phyloP scores from a whole-genome alignment of 2,888 invertebrate genomes.

The Agrilus cyanescens region DNA sequence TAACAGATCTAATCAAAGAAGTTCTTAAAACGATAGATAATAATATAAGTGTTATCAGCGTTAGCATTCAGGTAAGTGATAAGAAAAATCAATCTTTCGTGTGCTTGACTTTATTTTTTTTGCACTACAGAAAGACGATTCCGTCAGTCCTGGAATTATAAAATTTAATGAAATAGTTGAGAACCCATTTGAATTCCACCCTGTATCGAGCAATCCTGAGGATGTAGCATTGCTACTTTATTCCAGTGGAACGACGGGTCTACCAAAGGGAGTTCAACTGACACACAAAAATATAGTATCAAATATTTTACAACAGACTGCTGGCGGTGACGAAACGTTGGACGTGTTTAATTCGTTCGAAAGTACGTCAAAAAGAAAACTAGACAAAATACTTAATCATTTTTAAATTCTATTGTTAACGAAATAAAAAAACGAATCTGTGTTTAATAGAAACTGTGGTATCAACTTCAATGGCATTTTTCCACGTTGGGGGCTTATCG shows the following conservation, averaged over 20 bases:
- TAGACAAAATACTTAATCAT: too few species aligned
- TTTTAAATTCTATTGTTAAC: too few species aligned
- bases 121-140: slow-evolving; percentile 19
- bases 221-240: slow-evolving; percentile 60
- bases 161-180: slow-evolving; percentile 47
- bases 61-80: slow-evolving; percentile 32
- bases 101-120: neutral
- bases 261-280: slow-evolving; percentile 59
- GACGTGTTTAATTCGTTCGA: too few species aligned
- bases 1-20: too few species aligned
- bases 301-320: slow-evolving; percentile 24
- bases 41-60: slow-evolving; percentile 39
- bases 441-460: too few species aligned
- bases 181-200: slow-evolving; percentile 16
- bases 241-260: slow-evolving; percentile 72
- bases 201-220: slow-evolving; percentile 34
- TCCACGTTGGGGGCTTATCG: too few species aligned
- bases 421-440: too few species aligned
- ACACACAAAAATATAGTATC: slow-evolving; percentile 34
- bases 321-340: neutral
- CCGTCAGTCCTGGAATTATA: slow-evolving; percentile 42
- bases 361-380: too few species aligned
- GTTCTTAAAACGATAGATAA: slow-evolving; percentile 24
- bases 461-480: too few species aligned
- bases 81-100: slow-evolving; percentile 7